Conservation (phyloP, 2,888 invertebrate species). For the Ditula angustiorana region DNA sequence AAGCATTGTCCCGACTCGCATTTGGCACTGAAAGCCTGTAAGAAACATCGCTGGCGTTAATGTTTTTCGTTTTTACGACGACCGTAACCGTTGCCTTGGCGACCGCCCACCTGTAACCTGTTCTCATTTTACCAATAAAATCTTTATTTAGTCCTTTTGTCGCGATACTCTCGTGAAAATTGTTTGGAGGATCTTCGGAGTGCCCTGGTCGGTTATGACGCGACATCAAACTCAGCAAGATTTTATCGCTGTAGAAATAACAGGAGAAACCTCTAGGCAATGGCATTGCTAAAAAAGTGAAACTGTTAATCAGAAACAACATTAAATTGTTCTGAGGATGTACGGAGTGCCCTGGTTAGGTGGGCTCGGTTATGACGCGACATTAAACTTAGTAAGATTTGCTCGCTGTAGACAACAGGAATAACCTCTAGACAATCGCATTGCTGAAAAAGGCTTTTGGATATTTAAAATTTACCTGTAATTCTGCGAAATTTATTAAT, state of each 20-base stretch:
- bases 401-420: too few relatives aligned
- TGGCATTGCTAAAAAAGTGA: neutral
- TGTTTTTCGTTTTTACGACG: slow-evolving; percentile 62
- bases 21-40: slow-evolving; percentile 43
- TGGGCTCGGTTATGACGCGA: too few relatives aligned
- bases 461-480: too few relatives aligned
- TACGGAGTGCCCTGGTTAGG: too few relatives aligned
- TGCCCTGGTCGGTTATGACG: neutral
- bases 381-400: too few relatives aligned
- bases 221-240: neutral
- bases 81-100: slow-evolving; percentile 60
- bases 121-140: slow-evolving; percentile 38
- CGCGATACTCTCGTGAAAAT: slow-evolving; percentile 13
- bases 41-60: slow-evolving; percentile 54
- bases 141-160: slow-evolving; percentile 36
- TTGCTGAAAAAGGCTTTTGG: too few relatives aligned
- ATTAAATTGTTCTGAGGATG: too few relatives aligned
- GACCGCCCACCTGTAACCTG: slow-evolving; percentile 48
- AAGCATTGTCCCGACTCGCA: slow-evolving; percentile 18
- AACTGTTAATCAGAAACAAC: too few relatives aligned
- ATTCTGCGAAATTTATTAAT: too few relatives aligned
- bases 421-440: too few relatives aligned
- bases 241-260: neutral
- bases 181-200: slow-evolving; percentile 6
- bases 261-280: neutral